Evolutionary conservation across 2,888 invertebrate genomes (phyloP), one percentile per base, ranked within the genome.

Genomic region (Parnassius orleans): DNA sequence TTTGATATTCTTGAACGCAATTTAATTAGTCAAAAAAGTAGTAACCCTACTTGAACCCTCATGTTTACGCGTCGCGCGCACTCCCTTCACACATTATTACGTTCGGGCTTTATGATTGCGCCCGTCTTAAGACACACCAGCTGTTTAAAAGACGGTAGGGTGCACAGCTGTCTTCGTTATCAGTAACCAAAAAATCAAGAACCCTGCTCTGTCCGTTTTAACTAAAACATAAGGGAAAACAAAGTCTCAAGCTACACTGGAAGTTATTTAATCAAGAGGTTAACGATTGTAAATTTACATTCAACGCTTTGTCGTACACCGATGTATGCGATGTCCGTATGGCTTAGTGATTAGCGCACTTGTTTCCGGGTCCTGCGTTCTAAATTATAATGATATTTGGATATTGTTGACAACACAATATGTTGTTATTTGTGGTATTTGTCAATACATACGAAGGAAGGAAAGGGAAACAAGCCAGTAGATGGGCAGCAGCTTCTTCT

Each of bases 141-240:
- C 66, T 68, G 68, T 62, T 62, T 51, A 43, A 53, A 64, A 66
- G 58, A 62, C 60, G 57, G 65, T 66, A 65, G 54, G 57, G 68
- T 57, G 64, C 66, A 63, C 68, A 68, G 57, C 68, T 66, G 68
- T 50, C 53, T 47, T 42, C 50, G 60, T 68, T 66, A 66, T 66
- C 68, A 64, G 33, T 15, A 46, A 52, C 66, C 65, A 65, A 1
- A 53, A 11, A 54, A 65, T 51, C 53, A 47, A 58, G 53, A 64
- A 53, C 64, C 47, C 15, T 48, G 43, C 10, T 12, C 3, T 10
- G 52, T 14, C 10, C 42, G 9, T 15, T 42, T 52, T 9, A 15
- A 33, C 44, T 51, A 55, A 5, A 9, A 24, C 15, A 9, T 10
- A 10, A 44, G 14, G 14, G 1, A 44, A 56, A 10, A 10, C 33